Evolutionary conservation across 2,797 vertebrate species (phyloP).

Genomic region (Myripristis jacobus): DNA sequence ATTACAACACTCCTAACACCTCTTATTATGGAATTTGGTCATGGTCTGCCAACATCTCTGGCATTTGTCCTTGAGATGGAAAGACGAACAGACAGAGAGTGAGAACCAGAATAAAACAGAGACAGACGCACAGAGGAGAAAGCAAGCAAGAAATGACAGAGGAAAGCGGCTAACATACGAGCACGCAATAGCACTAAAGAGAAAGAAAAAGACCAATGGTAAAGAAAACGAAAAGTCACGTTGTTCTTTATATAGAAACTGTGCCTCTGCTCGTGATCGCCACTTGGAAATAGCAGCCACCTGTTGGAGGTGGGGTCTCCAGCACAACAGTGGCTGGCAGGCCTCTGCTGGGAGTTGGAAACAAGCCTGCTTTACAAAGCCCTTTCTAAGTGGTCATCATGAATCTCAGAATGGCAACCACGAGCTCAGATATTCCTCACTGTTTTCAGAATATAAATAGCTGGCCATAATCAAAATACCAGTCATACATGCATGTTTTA

Average conservation of each 20-base stretch:
- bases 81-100: background rate
- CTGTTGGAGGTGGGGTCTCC: slow-evolving; percentile 58
- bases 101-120: background rate
- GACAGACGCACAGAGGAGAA: background rate
- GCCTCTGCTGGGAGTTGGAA: slow-evolving; percentile 5
- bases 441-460: background rate
- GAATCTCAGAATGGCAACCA: background rate
- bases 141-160: background rate
- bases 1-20: slow-evolving; percentile 9
- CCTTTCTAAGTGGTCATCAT: background rate
- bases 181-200: background rate
- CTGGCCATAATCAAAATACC: background rate
- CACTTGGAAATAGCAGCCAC: slow-evolving; percentile 70
- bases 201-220: slow-evolving; percentile 14
- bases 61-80: slow-evolving; percentile 16
- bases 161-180: background rate
- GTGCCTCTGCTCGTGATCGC: slow-evolving; percentile 33
- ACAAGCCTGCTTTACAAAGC: background rate
- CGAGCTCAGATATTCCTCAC: background rate
- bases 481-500: too few species aligned
- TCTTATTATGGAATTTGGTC: slow-evolving; percentile 23
- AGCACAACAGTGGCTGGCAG: background rate
- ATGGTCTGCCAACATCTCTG: slow-evolving; percentile 4
- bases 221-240: slow-evolving; percentile 32
- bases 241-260: slow-evolving; percentile 58